Base-by-base conservation (phyloP, 2,797 vertebrate genomes). In the Centropyge bicolor region DNA sequence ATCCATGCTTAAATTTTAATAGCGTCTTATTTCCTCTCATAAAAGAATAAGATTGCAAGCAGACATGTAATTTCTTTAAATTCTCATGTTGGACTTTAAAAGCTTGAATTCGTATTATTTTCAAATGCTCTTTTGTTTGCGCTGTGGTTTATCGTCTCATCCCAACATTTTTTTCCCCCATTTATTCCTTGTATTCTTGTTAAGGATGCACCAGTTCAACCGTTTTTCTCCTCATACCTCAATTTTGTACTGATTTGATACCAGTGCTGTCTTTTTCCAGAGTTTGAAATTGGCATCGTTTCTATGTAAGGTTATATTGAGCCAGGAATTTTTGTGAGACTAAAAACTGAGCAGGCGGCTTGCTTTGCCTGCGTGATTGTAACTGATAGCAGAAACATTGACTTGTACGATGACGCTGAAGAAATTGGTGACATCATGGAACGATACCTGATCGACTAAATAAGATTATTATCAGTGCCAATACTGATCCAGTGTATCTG, bases 11-110 rank as follows among this genome's bases (percentile, higher is more conserved):
- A 10, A n/a, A 70, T 70, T 64, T 70, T 74, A 19, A 76, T 59
- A 54, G 57, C 12, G 11, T 70, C 52, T 54, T 31, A 73, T 72
- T 83, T 80, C 66, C 67, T 70, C 54, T 62, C 27, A 8, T 70
- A 22, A 70, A 80, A 64, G 7, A 70, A 59, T 35, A 43, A 14
- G 11, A 71, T 55, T 83, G 22, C 48, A 73, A 60, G 22, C 41
- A 71, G 77, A 52, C 64, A 14, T 71, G 6, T 13, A 7, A 52
- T 70, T 36, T 36, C 7, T 62, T 52, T 14, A 45, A 45, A 13
- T 19, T 27, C 41, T 78, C 48, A 27, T 64, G 17, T 38, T 60
- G 5, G 6, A 4, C 4, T 46, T 4, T 22, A 46, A 59, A 45
- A 36, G 8, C 11, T 48, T 22, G 14, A 55, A 56, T 56, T 49